Base-by-base conservation (phyloP, 2,888 invertebrate species). In the Candidula unifasciata region DNA sequence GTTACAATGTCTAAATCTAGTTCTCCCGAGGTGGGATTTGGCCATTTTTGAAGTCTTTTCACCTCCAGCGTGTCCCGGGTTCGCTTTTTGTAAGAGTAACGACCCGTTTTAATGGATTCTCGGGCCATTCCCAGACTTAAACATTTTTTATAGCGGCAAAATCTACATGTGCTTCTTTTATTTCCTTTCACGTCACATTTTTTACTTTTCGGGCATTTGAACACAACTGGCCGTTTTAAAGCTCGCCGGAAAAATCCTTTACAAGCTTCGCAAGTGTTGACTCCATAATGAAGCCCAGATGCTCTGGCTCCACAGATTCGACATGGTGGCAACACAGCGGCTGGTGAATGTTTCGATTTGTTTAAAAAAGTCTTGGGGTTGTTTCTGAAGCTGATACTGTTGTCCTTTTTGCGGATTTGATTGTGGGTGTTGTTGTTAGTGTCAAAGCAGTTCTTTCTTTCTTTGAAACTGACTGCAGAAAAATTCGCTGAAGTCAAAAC, bases 81-180 rank as follows among this genome's bases (percentile, higher is more conserved):
- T 66, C 91, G 87, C 86, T 93, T 93, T 80, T 90, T 89, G 71
- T 92, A 90, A 21, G 93, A 92, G 86, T 93, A 93, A 33, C 93
- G 86, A 3, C 93, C 93, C 0, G 93, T 93, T 86, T 93, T 93
- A 60, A 93, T 93, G 27, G 93, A 93, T 90, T 90, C 89, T 87
- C 91, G 92, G 30, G 92, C 92, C 93, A 93, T 93, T 37, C 93
- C 93, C 18, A 91, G 87, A 18, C 86, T 84, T 8, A 92, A 83
- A 86, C 93, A 93, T 80, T 90, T 91, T 64, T 91, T 89, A 85
- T 90, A 92, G 57, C 93, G 86, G 85, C 93, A 93, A 73, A 88
- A 86, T 0, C 92, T 89, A 87, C 93, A 93, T 21, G 88, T 87
- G 85, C 89, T 92, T 79, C 92, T 82, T 85, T 90, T 89, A 10